These are phyloP conservation scores for Agonum fuliginosum DNA, from an alignment of 2,888 invertebrate genomes.

Conservation along the genomic window DNA sequence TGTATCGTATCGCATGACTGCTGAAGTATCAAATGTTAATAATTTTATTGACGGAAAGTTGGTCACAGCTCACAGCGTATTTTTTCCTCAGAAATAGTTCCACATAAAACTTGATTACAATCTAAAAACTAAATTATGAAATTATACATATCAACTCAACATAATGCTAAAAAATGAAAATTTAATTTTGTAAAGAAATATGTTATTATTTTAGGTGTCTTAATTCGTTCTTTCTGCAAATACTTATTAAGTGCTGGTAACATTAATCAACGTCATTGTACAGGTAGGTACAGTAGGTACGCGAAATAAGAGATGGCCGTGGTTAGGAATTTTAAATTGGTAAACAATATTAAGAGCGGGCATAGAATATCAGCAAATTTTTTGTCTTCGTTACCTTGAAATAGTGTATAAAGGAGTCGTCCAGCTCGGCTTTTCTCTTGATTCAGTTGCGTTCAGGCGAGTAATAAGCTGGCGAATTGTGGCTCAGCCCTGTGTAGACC, in stretches of 20 bases:
- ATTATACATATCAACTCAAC: background rate
- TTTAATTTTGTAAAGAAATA: slow-evolving; percentile 19
- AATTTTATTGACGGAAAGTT: slow-evolving; percentile 15
- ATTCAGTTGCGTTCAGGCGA: too few species aligned
- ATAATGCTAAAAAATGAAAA: background rate
- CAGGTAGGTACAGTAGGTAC: background rate
- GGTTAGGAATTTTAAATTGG: too few species aligned
- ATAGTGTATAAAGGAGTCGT: too few species aligned
- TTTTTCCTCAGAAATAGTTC: slow-evolving; percentile 9
- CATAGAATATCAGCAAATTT: too few species aligned
- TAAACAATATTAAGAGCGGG: too few species aligned
- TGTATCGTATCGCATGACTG: slow-evolving; percentile 51
- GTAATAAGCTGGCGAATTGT: too few species aligned
- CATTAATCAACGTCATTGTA: slow-evolving; percentile 30
- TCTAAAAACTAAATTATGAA: slow-evolving; percentile 9
- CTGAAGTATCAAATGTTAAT: slow-evolving; percentile 18
- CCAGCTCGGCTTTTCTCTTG: too few species aligned
- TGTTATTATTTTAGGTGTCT: slow-evolving; percentile 16
- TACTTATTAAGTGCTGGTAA: background rate
- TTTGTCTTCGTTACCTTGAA: too few species aligned
- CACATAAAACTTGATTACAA: background rate
- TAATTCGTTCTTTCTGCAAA: slow-evolving; percentile 30
- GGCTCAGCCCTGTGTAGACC: too few species aligned
- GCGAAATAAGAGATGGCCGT: too few species aligned
- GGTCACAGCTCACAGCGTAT: background rate